Percentiles rank a stretch among this genome's conserved stretches.
Evolutionary conservation across 2,797 vertebrate species (phyloP).

Genomic region (Cuculus canorus): DNA sequence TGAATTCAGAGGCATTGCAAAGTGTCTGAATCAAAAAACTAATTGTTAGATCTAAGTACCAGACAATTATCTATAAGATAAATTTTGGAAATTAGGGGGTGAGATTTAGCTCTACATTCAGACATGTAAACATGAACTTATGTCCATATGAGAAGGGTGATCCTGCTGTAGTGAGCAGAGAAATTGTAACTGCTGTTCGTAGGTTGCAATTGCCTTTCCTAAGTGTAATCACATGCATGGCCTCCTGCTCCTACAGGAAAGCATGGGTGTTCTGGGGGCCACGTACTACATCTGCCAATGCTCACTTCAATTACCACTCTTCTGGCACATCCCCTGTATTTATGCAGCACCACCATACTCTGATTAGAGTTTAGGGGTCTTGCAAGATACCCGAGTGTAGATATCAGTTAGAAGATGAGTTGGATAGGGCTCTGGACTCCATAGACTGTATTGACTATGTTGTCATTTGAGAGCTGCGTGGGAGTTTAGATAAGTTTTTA

Average conservation of each 20-base stretch:
- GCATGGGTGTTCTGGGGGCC: not conserved
- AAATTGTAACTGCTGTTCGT: not conserved
- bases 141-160: not conserved
- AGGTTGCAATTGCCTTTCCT: not conserved
- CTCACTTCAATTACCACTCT: not conserved
- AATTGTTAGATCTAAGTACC: not conserved
- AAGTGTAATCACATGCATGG: not conserved
- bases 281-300: not conserved
- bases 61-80: not conserved
- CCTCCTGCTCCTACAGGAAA: not conserved
- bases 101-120: not conserved
- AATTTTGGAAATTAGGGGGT: not conserved
- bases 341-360: not conserved
- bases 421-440: not conserved
- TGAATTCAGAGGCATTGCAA: not conserved
- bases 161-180: not conserved
- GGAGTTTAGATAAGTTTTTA: not conserved
- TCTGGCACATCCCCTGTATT: fast-evolving
- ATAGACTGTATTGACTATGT: not conserved
- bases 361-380: not conserved
- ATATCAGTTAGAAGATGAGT: not conserved
- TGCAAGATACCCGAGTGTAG: not conserved
- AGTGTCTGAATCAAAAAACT: not conserved
- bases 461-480: not conserved
- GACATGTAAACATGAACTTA: fast-evolving